Evolutionary conservation across 2,113 vertebrate genomes (phyloP), one percentile per base, ranked within the genome.

Genomic region (Nannobrachium achirus): DNA sequence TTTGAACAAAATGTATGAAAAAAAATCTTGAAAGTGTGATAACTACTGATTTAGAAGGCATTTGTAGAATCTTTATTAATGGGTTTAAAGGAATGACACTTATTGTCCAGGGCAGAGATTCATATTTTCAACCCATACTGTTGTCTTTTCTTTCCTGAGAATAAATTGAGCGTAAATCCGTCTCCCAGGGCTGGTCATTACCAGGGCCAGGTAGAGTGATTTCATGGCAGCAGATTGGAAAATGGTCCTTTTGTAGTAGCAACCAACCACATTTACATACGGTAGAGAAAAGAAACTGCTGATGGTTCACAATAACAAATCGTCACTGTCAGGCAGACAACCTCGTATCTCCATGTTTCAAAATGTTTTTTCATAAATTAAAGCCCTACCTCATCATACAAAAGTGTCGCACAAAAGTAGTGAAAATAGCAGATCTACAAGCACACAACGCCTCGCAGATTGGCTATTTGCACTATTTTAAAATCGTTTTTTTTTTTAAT

Each of bases 261-360:
- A 94, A 88, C n/a, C n/a, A n/a, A n/a, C n/a, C 88, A 86, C 89
- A 98, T 99, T 97, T 97, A 93, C 96, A 98, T 98, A n/a, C n/a
- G n/a, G n/a, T n/a, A 95, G 93, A 96, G 95, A 96, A 5, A 96
- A 96, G 95, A 96, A n/a, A 96, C 92, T 96, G 97, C 96, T 97
- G 97, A 99, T 96, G 81, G 89, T 92, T 94, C 92, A 93, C 93
- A 95, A 95, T 78, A 84, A 93, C 89, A 94, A 94, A n/a, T n/a
- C n/a, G n/a, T n/a, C n/a, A n/a, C n/a, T n/a, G n/a, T n/a, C n/a
- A n/a, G n/a, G n/a, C n/a, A n/a, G n/a, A n/a, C n/a, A n/a, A n/a
- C n/a, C n/a, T n/a, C n/a, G n/a, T n/a, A n/a, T n/a, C n/a, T n/a
- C n/a, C n/a, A n/a, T n/a, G n/a, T n/a, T n/a, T n/a, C n/a, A n/a